Conservation (phyloP, 1,140 invertebrate species). For the Littorina saxatilis region DNA sequence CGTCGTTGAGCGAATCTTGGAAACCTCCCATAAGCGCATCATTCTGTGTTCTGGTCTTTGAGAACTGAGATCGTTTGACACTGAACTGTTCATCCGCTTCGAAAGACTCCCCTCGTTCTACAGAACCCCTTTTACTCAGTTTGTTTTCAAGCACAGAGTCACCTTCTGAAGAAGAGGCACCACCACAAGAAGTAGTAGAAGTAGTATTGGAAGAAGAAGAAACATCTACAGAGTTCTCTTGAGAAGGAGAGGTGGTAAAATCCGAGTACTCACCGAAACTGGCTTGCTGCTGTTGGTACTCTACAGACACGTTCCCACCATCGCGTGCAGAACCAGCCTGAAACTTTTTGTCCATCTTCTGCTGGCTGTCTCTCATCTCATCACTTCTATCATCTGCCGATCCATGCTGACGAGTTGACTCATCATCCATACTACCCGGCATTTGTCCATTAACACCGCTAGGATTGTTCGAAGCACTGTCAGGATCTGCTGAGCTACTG, state of each 20-base stretch:
- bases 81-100: background rate
- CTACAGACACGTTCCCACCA: background rate
- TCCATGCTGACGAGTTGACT: too few relatives aligned
- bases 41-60: background rate
- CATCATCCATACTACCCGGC: too few relatives aligned
- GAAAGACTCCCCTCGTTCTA: slow-evolving; percentile 35
- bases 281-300: background rate
- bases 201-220: too few relatives aligned
- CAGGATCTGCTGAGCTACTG: too few relatives aligned
- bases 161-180: background rate
- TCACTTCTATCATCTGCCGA: too few relatives aligned
- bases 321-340: too few relatives aligned
- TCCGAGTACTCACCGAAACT: slow-evolving; percentile 17
- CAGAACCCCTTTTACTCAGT: background rate
- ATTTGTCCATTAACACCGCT: too few relatives aligned
- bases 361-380: too few relatives aligned
- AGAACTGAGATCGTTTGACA: slow-evolving; percentile 26
- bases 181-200: too few relatives aligned
- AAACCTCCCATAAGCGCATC: background rate
- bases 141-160: background rate
- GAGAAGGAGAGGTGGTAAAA: background rate
- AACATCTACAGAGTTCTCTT: background rate
- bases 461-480: too few relatives aligned
- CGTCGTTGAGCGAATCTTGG: background rate
- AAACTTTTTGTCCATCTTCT: too few relatives aligned